Percentiles rank a stretch among this genome's conserved stretches.
phyloP scores from a whole-genome alignment of 2,113 vertebrate genomes.

The Gallinago undulata region DNA sequence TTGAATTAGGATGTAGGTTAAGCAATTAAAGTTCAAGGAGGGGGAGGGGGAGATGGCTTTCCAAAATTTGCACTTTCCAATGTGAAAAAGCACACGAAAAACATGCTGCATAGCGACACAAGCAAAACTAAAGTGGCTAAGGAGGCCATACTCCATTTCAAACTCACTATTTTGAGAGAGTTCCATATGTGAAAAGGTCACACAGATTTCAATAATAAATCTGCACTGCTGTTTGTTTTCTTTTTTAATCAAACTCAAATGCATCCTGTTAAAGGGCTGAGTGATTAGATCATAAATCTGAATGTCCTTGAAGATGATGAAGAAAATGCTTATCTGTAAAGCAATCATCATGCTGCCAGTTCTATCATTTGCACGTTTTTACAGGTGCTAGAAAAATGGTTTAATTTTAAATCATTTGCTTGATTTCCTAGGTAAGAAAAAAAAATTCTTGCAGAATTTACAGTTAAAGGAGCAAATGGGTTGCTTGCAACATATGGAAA shows the following conservation, averaged over 20 bases:
- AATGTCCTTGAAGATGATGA: slow-evolving; percentile 90
- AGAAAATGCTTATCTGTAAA: slow-evolving; percentile 91
- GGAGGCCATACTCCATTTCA: slow-evolving; percentile 3
- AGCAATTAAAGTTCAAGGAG: slow-evolving; percentile 91
- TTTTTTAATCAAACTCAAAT: slow-evolving; percentile 87
- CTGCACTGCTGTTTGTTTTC: slow-evolving; percentile 76
- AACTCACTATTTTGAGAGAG: slow-evolving; percentile 59
- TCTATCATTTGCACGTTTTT: slow-evolving; percentile 85
- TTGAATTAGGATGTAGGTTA: slow-evolving; percentile 97
- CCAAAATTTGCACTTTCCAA: slow-evolving; percentile 41
- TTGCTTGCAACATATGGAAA: slow-evolving; percentile 24
- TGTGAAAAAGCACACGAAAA: slow-evolving; percentile 23
- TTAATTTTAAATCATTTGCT: slow-evolving; percentile 71
- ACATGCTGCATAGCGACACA: not conserved
- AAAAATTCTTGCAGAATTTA: slow-evolving; percentile 39
- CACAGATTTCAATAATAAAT: slow-evolving; percentile 82
- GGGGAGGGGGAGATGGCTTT: slow-evolving; percentile 66
- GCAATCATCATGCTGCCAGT: slow-evolving; percentile 87
- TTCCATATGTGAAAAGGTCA: slow-evolving; percentile 83
- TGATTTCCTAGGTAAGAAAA: slow-evolving; percentile 46
- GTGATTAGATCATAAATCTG: slow-evolving; percentile 91
- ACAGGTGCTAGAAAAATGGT: slow-evolving; percentile 79
- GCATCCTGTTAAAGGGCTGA: slow-evolving; percentile 85
- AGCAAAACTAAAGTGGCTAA: not conserved
- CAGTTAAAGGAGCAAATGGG: slow-evolving; percentile 16